phyloP scores from a whole-genome alignment of 2,113 vertebrate species.

The Brachyistius frenatus region DNA sequence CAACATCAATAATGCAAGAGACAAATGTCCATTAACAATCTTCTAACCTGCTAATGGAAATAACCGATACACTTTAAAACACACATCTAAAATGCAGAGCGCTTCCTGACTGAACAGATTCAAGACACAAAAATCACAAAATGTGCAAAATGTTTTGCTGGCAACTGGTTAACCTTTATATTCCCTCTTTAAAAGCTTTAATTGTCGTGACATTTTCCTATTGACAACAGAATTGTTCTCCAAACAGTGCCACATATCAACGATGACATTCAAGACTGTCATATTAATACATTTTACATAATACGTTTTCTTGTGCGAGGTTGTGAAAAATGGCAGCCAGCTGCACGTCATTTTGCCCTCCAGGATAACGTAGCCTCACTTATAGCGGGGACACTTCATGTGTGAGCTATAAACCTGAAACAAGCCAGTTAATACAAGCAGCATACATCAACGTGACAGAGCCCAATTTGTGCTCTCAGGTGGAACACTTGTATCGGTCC shows the following conservation, averaged over 20 bases:
- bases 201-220: slow-evolving; percentile 59
- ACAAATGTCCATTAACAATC: slow-evolving; percentile 25
- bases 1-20: slow-evolving; percentile 64
- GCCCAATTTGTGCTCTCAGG: slow-evolving; percentile 28
- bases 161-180: slow-evolving; percentile 36
- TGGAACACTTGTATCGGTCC: slow-evolving; percentile 30
- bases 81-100: slow-evolving; percentile 6
- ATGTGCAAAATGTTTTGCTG: neutral
- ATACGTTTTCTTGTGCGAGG: neutral
- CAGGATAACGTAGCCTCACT: neutral
- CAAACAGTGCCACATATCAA: slow-evolving; percentile 1
- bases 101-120: slow-evolving; percentile 4
- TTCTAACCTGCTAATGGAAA: slow-evolving; percentile 49
- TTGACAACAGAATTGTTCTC: slow-evolving; percentile 32
- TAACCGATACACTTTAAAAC: slow-evolving; percentile 25
- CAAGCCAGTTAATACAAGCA: slow-evolving; percentile 35
- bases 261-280: slow-evolving; percentile 46
- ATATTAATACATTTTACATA: slow-evolving; percentile 40
- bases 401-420: slow-evolving; percentile 39
- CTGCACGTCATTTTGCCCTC: slow-evolving; percentile 15
- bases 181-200: slow-evolving; percentile 47
- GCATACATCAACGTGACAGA: slow-evolving; percentile 45
- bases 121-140: slow-evolving; percentile 21
- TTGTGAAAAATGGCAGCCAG: slow-evolving; percentile 35
- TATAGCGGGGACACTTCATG: neutral